Conservation (phyloP, 64 coral and sea anemone species). For the Hydrozoanthus tunicans region DNA sequence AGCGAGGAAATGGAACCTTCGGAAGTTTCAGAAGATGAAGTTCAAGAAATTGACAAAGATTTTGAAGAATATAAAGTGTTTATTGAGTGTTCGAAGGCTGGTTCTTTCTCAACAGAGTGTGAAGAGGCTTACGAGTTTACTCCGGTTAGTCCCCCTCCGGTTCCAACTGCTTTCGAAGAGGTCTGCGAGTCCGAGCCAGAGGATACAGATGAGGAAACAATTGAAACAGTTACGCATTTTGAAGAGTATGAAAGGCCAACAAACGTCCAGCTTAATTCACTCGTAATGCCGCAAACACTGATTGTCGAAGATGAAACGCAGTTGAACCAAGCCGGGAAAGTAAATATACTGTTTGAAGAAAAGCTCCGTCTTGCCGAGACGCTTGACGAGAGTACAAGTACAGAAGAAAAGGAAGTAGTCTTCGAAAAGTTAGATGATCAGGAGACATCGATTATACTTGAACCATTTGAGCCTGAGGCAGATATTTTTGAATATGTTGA, state of each 20-base stretch:
- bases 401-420: slow-evolving; percentile 36
- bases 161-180: slow-evolving; percentile 58
- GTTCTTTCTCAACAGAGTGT: not conserved
- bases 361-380: not conserved
- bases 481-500: slow-evolving; percentile 60
- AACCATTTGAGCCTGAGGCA: slow-evolving; percentile 53
- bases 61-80: slow-evolving; percentile 61
- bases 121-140: slow-evolving; percentile 67
- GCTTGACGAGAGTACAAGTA: slow-evolving; percentile 4
- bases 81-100: slow-evolving; percentile 41
- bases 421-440: not conserved
- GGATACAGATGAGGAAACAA: slow-evolving; percentile 33
- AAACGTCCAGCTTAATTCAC: slow-evolving; percentile 28
- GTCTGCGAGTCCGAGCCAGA: slow-evolving; percentile 56
- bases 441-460: slow-evolving; percentile 20
- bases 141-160: slow-evolving; percentile 43
- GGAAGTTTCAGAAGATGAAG: slow-evolving; percentile 71
- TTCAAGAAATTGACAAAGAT: slow-evolving; percentile 54
- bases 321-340: not conserved
- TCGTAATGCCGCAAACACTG: slow-evolving; percentile 14
- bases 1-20: slow-evolving; percentile 54
- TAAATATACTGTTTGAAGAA: slow-evolving; percentile 45
- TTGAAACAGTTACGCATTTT: slow-evolving; percentile 34
- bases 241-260: slow-evolving; percentile 37
- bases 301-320: slow-evolving; percentile 41